These are phyloP conservation scores for Dicyrtomina minuta DNA, from an alignment of 2,888 invertebrate species.

Conservation along the genomic window DNA sequence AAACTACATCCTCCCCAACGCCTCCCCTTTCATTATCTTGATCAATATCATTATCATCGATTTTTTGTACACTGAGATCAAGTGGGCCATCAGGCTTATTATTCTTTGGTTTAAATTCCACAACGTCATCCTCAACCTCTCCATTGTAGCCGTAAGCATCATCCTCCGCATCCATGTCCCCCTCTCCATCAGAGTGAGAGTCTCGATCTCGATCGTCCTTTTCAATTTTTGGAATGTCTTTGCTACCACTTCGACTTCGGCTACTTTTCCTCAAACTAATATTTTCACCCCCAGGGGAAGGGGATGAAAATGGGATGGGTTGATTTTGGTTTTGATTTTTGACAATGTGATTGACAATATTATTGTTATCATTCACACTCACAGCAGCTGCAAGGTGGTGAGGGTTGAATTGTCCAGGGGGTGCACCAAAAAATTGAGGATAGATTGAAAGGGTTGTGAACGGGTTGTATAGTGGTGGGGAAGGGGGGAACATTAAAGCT, in stretches of 20 bases:
- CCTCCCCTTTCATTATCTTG: background rate
- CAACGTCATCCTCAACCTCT: constrained; percentile 55
- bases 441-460: constrained; percentile 49
- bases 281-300: constrained; percentile 10
- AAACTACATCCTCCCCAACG: background rate
- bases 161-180: background rate
- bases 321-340: constrained; percentile 36
- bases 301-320: constrained; percentile 33
- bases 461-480: constrained; percentile 51
- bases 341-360: constrained; percentile 45
- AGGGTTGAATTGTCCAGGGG: too few relatives aligned
- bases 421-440: constrained; percentile 47
- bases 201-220: constrained; percentile 39
- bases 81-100: constrained; percentile 39
- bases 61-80: constrained; percentile 45
- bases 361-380: constrained; percentile 55
- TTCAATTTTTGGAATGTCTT: too few relatives aligned
- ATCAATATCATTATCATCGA: background rate
- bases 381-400: too few relatives aligned
- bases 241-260: background rate
- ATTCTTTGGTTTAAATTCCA: constrained; percentile 26
- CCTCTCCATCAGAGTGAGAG: constrained; percentile 51
- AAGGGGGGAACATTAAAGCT: constrained; percentile 48
- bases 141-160: constrained; percentile 54
- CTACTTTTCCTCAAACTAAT: background rate